Base-by-base conservation (phyloP, 2,113 vertebrate species). In the Echinops telfairi region DNA sequence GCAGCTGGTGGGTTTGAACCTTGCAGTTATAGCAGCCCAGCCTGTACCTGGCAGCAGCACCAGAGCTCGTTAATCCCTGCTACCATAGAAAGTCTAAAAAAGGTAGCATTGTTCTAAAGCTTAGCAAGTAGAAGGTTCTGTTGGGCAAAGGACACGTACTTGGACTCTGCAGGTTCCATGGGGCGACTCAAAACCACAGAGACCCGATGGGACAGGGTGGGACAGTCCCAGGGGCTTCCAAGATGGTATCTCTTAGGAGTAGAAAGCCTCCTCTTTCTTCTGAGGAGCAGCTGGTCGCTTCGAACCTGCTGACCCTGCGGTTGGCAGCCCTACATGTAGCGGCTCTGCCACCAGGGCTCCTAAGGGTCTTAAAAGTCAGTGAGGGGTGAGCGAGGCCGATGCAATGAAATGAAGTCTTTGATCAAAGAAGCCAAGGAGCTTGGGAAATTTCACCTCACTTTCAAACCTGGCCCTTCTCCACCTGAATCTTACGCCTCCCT, bases 41-140 rank as follows among this genome's bases (percentile, higher is more conserved):
- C 2, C 2, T 12, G 7, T 8, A 53, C 9, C 47, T 53, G 47
- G 22, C 60, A 19, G 22, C 5, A 62, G 11, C 5, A 19, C 60
- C 60, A 20, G 14, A 22, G 60, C 60, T 62, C 25, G 6, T 25
- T 27, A 40, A 78, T 25, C 57, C 40, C 78, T 57, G 94, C 68
- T 86, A 85, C 85, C 83, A 86, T n/a, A 86, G 86, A 40, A 58
- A 47, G 89, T 31, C 15, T 11, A 64, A 88, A 95, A 27, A n/a
- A 87, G 57, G 80, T 33, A 75, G 68, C 8, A 6, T 70, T 86
- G 89, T 78, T 62, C 89, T 66, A 9, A 94, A 57, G 70, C 47
- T 80, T 53, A 68, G 53, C 64, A 40, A 84, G 85, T 27, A 33
- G 64, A 43, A 23, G 38, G 12, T 47, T 75, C 53, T 38, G 12